Evolutionary conservation across 2,888 invertebrate species (phyloP).

Genomic region (Lydus trimaculatus): DNA sequence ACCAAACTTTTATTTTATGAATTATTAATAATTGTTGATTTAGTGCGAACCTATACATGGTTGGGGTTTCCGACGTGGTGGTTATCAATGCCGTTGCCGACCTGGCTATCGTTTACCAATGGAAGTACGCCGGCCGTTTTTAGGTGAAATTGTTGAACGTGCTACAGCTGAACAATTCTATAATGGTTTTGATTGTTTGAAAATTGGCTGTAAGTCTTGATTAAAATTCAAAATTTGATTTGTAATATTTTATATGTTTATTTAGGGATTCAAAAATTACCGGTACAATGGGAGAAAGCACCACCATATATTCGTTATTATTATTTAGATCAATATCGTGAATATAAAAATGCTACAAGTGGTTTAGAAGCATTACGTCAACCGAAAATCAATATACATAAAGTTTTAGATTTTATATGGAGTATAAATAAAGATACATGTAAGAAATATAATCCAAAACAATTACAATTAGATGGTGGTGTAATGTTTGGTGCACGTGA

Average conservation of each 20-base stretch:
- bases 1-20: too few relatives aligned
- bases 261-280: conserved; percentile 84
- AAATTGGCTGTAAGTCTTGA: conserved; percentile 76
- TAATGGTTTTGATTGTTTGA: conserved; percentile 88
- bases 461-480: conserved; percentile 84
- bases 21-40: too few relatives aligned
- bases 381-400: conserved; percentile 76
- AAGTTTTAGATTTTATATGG: conserved; percentile 78
- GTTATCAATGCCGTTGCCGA: conserved; percentile 92
- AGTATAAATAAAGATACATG: conserved; percentile 69
- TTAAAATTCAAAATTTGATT: conserved; percentile 8
- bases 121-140: conserved; percentile 86
- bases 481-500: conserved; percentile 85
- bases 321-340: conserved; percentile 75
- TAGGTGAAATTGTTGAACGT: conserved; percentile 93
- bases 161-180: conserved; percentile 94
- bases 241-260: conserved; percentile 22
- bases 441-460: conserved; percentile 66
- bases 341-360: conserved; percentile 74
- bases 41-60: conserved; percentile 96
- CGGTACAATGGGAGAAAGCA: conserved; percentile 83
- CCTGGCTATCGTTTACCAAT: conserved; percentile 89
- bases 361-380: conserved; percentile 73
- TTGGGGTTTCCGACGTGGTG: conserved; percentile 95
- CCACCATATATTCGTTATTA: conserved; percentile 73